A percentile compares a stretch with the other conserved stretches of the same genome.
Conservation (phyloP, 2,113 vertebrate species). For the Aythya baeri region DNA sequence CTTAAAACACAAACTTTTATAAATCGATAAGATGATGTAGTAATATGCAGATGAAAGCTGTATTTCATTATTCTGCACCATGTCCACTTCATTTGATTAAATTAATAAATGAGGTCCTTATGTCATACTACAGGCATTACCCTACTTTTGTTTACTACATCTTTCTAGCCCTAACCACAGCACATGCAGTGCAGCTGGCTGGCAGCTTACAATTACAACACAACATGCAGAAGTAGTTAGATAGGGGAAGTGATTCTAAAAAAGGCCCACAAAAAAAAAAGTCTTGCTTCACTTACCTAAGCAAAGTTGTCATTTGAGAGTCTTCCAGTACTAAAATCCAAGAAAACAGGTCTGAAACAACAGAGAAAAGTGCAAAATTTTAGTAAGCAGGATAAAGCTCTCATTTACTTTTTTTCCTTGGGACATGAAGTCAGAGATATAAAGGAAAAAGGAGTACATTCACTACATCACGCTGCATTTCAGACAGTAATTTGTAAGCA, state of each 20-base stretch:
- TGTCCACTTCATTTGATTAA: constrained; percentile 7
- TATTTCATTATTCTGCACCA: constrained; percentile 10
- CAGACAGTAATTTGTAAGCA: background rate
- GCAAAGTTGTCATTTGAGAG: constrained; percentile 41
- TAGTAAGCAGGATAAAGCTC: background rate
- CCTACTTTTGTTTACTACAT: constrained; percentile 42
- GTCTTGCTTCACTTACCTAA: constrained; percentile 62
- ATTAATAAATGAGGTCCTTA: constrained; percentile 36
- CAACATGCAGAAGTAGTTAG: constrained; percentile 17
- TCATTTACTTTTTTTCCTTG: background rate
- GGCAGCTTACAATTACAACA: constrained; percentile 8
- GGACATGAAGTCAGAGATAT: background rate
- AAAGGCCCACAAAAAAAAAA: background rate
- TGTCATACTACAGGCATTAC: background rate
- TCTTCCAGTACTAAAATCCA: constrained; percentile 53
- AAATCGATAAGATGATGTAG: background rate
- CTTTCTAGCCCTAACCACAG: constrained; percentile 37
- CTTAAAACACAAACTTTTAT: background rate
- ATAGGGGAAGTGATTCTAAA: constrained; percentile 42
- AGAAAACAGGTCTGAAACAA: constrained; percentile 15
- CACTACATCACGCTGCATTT: background rate
- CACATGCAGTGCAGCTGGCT: constrained; percentile 42
- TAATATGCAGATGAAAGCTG: background rate
- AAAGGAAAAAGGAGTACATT: background rate
- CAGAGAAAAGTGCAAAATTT: background rate